These are phyloP conservation scores for Caenorhabditis auriculariae DNA, from an alignment of 2,888 invertebrate species.

Conservation along the genomic window DNA sequence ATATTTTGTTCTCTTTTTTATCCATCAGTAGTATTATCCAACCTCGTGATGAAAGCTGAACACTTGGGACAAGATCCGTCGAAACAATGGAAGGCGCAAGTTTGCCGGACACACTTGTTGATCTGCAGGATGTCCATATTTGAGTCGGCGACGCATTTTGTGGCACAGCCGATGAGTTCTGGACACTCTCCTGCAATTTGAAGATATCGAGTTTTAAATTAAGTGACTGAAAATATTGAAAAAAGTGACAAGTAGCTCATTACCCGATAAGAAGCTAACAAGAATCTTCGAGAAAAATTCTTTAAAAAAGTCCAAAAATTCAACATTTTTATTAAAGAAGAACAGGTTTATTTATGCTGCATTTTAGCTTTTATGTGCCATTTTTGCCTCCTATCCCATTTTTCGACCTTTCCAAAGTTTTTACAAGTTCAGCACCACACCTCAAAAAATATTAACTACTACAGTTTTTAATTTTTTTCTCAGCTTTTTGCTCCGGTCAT, in stretches of 20 bases:
- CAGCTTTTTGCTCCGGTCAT: too few species aligned
- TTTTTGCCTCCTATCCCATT: too few species aligned
- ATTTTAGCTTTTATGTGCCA: too few species aligned
- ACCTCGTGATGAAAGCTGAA: slow-evolving; percentile 53
- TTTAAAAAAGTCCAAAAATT: slow-evolving; percentile 1
- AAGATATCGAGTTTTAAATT: too few species aligned
- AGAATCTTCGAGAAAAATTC: not conserved
- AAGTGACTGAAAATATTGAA: too few species aligned
- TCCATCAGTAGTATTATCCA: too few species aligned
- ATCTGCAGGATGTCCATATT: slow-evolving; percentile 52
- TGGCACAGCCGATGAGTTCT: slow-evolving; percentile 51
- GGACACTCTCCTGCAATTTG: slow-evolving; percentile 57
- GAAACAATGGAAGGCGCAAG: slow-evolving; percentile 58
- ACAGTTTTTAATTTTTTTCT: too few species aligned
- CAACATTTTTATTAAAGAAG: not conserved
- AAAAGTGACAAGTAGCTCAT: too few species aligned
- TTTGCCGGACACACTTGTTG: slow-evolving; percentile 52
- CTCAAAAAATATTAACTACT: not conserved
- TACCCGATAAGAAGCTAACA: too few species aligned
- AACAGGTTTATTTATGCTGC: not conserved
- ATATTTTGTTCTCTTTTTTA: too few species aligned
- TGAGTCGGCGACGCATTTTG: slow-evolving; percentile 48
- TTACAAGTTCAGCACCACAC: too few species aligned
- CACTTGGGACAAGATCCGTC: slow-evolving; percentile 57
- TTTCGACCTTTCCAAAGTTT: too few species aligned